Evolutionary conservation across 2,888 invertebrate species (phyloP).

Genomic region (Helicoverpa assulta): DNA sequence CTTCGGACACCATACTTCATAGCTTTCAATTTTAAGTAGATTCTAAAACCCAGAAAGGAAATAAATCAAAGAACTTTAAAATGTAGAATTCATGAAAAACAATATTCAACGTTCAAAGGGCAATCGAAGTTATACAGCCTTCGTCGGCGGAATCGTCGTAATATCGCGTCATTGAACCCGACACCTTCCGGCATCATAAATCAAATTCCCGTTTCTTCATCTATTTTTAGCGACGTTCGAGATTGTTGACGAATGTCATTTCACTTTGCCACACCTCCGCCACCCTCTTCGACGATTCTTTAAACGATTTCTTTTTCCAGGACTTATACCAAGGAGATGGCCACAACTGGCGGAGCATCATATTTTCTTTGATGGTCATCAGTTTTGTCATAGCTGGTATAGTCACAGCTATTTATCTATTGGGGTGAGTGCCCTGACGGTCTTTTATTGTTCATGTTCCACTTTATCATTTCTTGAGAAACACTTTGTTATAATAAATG

Average conservation of each 20-base stretch:
- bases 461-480: slow-evolving; percentile 29
- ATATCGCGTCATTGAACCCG: slow-evolving; percentile 61
- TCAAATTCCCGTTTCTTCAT: slow-evolving; percentile 66
- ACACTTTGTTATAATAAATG: slow-evolving; percentile 43
- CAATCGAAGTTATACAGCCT: slow-evolving; percentile 50
- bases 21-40: neutral
- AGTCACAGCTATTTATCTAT: slow-evolving; percentile 96
- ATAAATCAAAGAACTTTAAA: slow-evolving; percentile 34
- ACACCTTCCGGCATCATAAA: slow-evolving; percentile 66
- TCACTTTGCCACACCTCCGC: slow-evolving; percentile 44
- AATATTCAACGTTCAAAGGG: slow-evolving; percentile 39
- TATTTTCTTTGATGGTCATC: slow-evolving; percentile 96
- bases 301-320: slow-evolving; percentile 78
- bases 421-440: slow-evolving; percentile 91
- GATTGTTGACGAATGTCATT: slow-evolving; percentile 59
- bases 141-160: slow-evolving; percentile 48
- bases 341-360: slow-evolving; percentile 97
- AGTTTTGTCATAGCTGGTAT: slow-evolving; percentile 96
- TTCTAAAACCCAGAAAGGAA: neutral
- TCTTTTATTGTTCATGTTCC: slow-evolving; percentile 13
- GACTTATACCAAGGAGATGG: slow-evolving; percentile 95
- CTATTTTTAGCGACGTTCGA: slow-evolving; percentile 59
- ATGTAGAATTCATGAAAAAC: slow-evolving; percentile 34
- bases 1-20: slow-evolving; percentile 1
- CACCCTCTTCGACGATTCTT: slow-evolving; percentile 23